Evolutionary conservation across 2,888 invertebrate species (phyloP), one percentile per base, ranked within the genome.

Genomic region (Lithophane ornitopus): DNA sequence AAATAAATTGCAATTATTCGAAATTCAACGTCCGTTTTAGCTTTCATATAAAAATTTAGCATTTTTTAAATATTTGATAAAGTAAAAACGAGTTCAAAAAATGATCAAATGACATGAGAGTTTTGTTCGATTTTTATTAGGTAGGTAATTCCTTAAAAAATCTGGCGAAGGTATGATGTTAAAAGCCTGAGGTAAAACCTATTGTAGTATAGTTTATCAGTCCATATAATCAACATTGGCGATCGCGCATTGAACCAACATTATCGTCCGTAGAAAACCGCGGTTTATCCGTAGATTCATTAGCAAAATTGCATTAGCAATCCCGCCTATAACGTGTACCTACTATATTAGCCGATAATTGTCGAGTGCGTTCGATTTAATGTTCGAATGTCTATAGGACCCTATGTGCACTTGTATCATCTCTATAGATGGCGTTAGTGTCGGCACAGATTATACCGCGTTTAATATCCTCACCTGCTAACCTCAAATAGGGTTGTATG

Each of bases 221-320:
- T 56, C 1, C 28, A 66, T 26, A 54, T 78, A 75, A 73, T 63
- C 65, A 54, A 59, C 73, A 62, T 72, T 71, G 34, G 61, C 41
- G 80, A 82, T 76, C 78, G 70, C 67, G 68, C 61, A 80, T 76
- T 67, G 58, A 66, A 63, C 34, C 69, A 62, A 70, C 66, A 80
- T 78, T 78, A 81, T 70, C 66, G 26, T 59, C n/a, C 61, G 70
- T 65, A 86, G 87, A 86, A 88, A 89, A 88, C 80, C 76, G 80
- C 82, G 75, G 71, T 85, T 84, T 81, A 85, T 82, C 78, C 89
- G 87, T 89, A 84, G 82, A 89, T 89, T 91, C 89, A 91, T 91
- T 91, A 91, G 88, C 86, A 84, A 89, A 90, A 92, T 92, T 89
- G 88, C 89, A 84, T 88, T 89, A 85, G 86, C 88, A 84, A 90